These are phyloP conservation scores for Hedya salicella DNA, from an alignment of 2,888 invertebrate genomes.

Conservation along the genomic window DNA sequence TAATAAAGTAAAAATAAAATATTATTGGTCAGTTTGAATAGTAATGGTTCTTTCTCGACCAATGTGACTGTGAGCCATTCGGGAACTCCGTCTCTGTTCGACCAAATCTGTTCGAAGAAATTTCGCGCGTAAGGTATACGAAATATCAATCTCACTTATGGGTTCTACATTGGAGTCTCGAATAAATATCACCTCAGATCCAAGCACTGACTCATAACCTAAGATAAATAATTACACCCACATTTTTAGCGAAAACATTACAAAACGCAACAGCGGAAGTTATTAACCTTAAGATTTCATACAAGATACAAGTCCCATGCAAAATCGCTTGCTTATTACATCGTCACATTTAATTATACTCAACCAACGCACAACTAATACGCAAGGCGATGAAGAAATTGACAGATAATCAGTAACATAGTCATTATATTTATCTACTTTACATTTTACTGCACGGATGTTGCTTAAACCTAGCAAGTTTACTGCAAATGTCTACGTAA, in stretches of 20 bases:
- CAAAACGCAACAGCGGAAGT: background rate
- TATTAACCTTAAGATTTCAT: background rate
- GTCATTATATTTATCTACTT: conserved; percentile 23
- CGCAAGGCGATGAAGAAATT: conserved; percentile 22
- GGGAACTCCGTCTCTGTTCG: too few species aligned
- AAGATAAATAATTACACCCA: background rate
- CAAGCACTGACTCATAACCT: background rate
- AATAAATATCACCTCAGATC: too few species aligned
- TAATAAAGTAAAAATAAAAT: too few species aligned
- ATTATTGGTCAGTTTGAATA: too few species aligned
- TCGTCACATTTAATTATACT: background rate
- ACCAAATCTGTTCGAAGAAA: too few species aligned
- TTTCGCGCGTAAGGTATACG: too few species aligned
- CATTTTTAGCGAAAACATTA: background rate
- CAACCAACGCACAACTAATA: conserved; percentile 11
- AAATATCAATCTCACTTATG: too few species aligned
- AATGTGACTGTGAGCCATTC: too few species aligned
- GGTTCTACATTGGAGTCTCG: too few species aligned
- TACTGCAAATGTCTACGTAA: conserved; percentile 13
- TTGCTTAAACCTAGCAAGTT: conserved; percentile 18
- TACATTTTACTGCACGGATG: conserved; percentile 23
- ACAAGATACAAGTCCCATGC: background rate
- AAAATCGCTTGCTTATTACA: conserved; percentile 15
- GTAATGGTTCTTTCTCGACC: too few species aligned
- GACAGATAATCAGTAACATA: conserved; percentile 21